Base-by-base conservation (phyloP, 2,113 vertebrate genomes). In the Bolborhynchus lineola region DNA sequence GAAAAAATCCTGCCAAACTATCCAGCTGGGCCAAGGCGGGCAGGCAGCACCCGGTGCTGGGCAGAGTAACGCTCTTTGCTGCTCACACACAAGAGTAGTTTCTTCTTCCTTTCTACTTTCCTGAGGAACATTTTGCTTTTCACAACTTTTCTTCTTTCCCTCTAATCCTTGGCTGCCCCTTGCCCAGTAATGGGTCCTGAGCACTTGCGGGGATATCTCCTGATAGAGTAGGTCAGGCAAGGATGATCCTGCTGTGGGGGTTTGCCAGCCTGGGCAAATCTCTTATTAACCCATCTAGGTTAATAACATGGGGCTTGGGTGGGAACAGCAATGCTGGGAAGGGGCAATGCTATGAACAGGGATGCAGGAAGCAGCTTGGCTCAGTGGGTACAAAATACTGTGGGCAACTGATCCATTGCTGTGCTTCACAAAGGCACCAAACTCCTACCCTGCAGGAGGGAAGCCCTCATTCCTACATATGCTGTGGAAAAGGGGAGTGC, bases 181-280 rank as follows among this genome's bases (percentile, higher is more conserved):
- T 37, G 18, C 28, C 31, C 42, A 11, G 17, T 37, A 35, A 44
- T 55, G 42, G 13, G 31, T 42, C 42, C n/a, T 0, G 1, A 76
- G 26, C 10, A 2, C 46, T 50, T 1, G 0, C 0, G 13, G 44
- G 24, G 12, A 49, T 1, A 12, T 46, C 50, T 13, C 2, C 3
- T 6, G 15, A 52, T 33, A 42, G 55, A 67, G 46, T 21, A 33
- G 41, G 47, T 26, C 55, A 19, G 50, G n/a, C 35, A 71, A 39
- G 28, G 41, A 57, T 57, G 41, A 62, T 11, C 14, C n/a, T 67
- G 60, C 11, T 5, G 2, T 13, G 44, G 44, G 24, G 13, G 3
- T 25, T 65, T 85, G 47, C 25, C 35, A 70, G 28, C 25, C 13
- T 42, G 72, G 60, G 6, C 33, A 79, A 86, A 72, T 26, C 29